Conservation (phyloP, 1,140 invertebrate species). For the Drosophila erecta region DNA sequence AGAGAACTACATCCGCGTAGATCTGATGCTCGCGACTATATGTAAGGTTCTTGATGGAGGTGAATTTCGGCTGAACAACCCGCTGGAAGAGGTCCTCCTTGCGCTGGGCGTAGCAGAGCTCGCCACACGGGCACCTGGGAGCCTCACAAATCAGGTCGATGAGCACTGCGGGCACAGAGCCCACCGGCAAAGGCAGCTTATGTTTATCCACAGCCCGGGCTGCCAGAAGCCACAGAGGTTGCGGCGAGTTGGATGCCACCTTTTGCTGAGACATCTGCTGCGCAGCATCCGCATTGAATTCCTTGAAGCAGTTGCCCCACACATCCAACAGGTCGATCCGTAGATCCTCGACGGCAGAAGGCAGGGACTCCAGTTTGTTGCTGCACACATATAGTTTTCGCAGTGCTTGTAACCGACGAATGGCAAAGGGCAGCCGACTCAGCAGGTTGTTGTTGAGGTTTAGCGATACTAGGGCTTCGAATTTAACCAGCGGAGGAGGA, state of each 20-base stretch:
- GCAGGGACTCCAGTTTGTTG: conserved; percentile 86
- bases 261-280: conserved; percentile 9
- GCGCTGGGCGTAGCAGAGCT: conserved; percentile 63
- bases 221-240: conserved; percentile 66
- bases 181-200: conserved; percentile 55
- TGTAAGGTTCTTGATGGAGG: conserved; percentile 71
- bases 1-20: conserved; percentile 75
- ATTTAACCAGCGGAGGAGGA: conserved; percentile 82
- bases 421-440: conserved; percentile 86
- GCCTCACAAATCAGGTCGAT: conserved; percentile 72
- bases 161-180: conserved; percentile 66
- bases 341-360: conserved; percentile 74
- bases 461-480: conserved; percentile 86
- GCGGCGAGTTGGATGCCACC: conserved; percentile 1
- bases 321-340: conserved; percentile 71
- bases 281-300: conserved; percentile 51
- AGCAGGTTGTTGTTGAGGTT: conserved; percentile 88
- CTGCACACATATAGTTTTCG: conserved; percentile 84
- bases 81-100: conserved; percentile 47
- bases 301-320: conserved; percentile 76
- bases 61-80: conserved; percentile 65
- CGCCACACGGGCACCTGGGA: conserved; percentile 74
- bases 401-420: conserved; percentile 87
- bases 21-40: conserved; percentile 80
- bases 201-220: conserved; percentile 51